These are phyloP conservation scores for Agapetus fuscipes DNA, from an alignment of 2,888 invertebrate species.

Conservation along the genomic window DNA sequence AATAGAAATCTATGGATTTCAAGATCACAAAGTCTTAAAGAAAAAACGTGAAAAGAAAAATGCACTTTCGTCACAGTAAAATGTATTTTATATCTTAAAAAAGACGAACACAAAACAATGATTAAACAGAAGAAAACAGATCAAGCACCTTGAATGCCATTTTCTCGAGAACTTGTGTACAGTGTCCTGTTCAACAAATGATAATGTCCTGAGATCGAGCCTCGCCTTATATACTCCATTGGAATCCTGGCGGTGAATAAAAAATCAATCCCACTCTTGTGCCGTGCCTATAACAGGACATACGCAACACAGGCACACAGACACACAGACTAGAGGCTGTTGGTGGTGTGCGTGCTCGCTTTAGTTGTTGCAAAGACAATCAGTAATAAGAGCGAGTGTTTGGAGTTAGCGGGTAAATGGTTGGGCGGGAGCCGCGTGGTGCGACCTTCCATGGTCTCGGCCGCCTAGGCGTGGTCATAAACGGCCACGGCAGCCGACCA, in stretches of 20 bases:
- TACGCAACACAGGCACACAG: no score
- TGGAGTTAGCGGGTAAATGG: no score
- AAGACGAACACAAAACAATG: no score
- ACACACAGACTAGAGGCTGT: no score
- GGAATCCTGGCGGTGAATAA: conserved; percentile 1
- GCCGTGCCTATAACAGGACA: no score
- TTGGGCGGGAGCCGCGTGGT: conserved; percentile 5
- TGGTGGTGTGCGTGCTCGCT: no score
- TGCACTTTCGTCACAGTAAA: neutral
- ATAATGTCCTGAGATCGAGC: conserved; percentile 4
- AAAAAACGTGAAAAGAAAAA: no score
- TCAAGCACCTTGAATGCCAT: conserved; percentile 19
- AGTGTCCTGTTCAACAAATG: conserved; percentile 14
- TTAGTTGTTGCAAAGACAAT: no score
- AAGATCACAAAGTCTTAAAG: no score
- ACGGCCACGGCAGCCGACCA: neutral
- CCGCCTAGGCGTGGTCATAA: conserved; percentile 8
- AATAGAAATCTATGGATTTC: no score
- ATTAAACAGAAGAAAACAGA: neutral
- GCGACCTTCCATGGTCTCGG: conserved; percentile 19
- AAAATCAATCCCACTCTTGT: conserved; percentile 6
- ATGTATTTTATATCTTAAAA: no score
- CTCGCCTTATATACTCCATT: conserved; percentile 13
- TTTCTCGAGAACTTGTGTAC: conserved; percentile 9
- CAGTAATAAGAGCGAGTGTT: no score